These are phyloP conservation scores for Nebria salina DNA, from an alignment of 2,888 invertebrate genomes.

Conservation along the genomic window DNA sequence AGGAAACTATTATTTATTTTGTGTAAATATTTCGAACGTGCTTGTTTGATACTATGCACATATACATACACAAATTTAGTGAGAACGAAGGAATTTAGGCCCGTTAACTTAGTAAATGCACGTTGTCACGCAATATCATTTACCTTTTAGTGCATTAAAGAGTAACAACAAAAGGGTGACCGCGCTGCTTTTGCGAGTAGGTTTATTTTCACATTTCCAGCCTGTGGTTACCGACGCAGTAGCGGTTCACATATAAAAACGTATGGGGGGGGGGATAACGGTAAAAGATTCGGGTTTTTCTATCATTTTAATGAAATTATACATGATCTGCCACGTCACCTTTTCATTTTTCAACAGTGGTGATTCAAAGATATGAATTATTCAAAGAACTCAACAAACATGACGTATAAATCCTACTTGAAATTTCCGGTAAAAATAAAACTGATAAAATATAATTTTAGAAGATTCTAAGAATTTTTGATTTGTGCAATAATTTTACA, in stretches of 20 bases:
- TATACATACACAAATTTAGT: not conserved
- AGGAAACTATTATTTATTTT: not conserved
- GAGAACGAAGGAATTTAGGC: not conserved
- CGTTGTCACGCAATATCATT: constrained; percentile 18
- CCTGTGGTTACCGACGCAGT: not conserved
- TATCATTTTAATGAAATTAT: too few relatives aligned
- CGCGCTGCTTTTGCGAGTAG: not conserved
- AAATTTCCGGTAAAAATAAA: too few relatives aligned
- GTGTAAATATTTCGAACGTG: not conserved
- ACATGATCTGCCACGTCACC: too few relatives aligned
- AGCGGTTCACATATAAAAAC: not conserved
- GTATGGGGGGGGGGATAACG: not conserved
- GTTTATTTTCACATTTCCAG: not conserved
- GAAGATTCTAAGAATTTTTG: too few relatives aligned
- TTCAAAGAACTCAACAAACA: too few relatives aligned
- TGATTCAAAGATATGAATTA: too few relatives aligned
- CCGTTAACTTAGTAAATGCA: constrained; percentile 1
- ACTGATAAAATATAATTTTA: too few relatives aligned
- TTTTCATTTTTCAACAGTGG: too few relatives aligned
- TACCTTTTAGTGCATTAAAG: not conserved
- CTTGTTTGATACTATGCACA: not conserved
- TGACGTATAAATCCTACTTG: too few relatives aligned
- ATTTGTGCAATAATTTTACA: too few relatives aligned
- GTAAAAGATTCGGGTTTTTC: too few relatives aligned
- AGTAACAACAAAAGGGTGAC: not conserved